A percentile compares a stretch with the other conserved stretches of the same genome.
These are phyloP conservation scores for Geodia barretti DNA, from an alignment of 37 sponge, comb jelly and placozoan species.

Conservation along the genomic window DNA sequence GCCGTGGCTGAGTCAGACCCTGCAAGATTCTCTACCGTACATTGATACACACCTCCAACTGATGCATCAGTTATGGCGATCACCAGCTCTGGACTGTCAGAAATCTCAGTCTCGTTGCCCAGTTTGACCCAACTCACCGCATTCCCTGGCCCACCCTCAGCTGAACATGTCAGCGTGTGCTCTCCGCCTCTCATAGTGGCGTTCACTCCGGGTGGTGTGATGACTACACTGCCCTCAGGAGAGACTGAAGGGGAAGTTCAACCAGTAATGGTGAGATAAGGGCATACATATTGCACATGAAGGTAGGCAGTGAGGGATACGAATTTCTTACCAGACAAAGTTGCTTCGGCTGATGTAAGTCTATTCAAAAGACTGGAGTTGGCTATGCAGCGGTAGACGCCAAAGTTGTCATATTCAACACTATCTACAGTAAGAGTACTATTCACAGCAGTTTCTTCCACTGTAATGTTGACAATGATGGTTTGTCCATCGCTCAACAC, in stretches of 20 bases:
- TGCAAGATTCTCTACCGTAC: slow-evolving; percentile 65
- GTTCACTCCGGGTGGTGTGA: slow-evolving; percentile 7
- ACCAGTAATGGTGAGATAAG: too few species aligned
- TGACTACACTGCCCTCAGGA: slow-evolving; percentile 20
- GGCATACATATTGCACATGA: too few species aligned
- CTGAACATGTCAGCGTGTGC: slow-evolving; percentile 39
- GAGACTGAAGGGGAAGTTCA: slow-evolving; percentile 30
- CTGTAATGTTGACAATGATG: too few species aligned
- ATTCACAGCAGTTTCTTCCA: too few species aligned
- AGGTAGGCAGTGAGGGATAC: not conserved
- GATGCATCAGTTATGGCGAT: slow-evolving; percentile 27
- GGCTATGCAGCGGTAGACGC: slow-evolving; percentile 41
- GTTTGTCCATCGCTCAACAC: too few species aligned
- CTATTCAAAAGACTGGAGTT: not conserved
- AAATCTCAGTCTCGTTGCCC: slow-evolving; percentile 13
- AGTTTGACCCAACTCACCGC: slow-evolving; percentile 35
- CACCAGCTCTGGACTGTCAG: not conserved
- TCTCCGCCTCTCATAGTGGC: not conserved
- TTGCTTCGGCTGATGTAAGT: too few species aligned
- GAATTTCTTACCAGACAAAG: too few species aligned
- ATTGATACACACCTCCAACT: slow-evolving; percentile 66
- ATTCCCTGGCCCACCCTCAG: slow-evolving; percentile 54
- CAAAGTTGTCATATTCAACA: slow-evolving; percentile 35
- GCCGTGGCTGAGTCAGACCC: slow-evolving; percentile 25
- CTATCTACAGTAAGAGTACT: slow-evolving; percentile 35